Evolutionary conservation across 2,888 invertebrate genomes (phyloP).

Genomic region (Diadegma fenestrale): DNA sequence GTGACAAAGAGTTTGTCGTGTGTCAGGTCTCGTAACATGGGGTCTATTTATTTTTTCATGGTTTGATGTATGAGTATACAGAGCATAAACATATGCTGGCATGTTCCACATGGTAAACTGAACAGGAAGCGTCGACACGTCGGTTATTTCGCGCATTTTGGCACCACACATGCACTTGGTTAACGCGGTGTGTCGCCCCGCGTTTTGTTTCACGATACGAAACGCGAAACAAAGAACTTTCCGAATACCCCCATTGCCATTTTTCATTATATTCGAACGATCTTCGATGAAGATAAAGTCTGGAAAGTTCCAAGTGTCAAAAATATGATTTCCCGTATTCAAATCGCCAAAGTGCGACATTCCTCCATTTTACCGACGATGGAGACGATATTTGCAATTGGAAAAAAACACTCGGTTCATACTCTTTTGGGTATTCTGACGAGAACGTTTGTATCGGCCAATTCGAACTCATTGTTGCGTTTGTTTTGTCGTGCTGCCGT

Average conservation of each 20-base stretch:
- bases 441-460: background rate
- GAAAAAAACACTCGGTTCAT: too few species aligned
- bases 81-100: background rate
- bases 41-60: background rate
- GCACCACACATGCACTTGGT: conserved; percentile 16
- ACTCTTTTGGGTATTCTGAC: background rate
- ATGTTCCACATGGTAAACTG: conserved; percentile 6
- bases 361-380: too few species aligned
- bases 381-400: too few species aligned
- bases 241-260: background rate
- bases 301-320: background rate
- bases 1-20: background rate
- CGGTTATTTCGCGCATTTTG: conserved; percentile 42
- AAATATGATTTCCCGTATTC: too few species aligned
- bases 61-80: background rate
- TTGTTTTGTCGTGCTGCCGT: background rate
- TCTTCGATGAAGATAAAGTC: background rate
- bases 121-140: conserved; percentile 40
- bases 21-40: background rate
- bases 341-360: too few species aligned
- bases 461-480: background rate
- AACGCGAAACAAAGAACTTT: conserved; percentile 36
- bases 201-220: conserved; percentile 28
- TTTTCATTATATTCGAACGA: background rate
- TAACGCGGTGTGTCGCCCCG: conserved; percentile 44